These are phyloP conservation scores for Hetaerina titia DNA, from an alignment of 2,888 invertebrate genomes.

Conservation along the genomic window DNA sequence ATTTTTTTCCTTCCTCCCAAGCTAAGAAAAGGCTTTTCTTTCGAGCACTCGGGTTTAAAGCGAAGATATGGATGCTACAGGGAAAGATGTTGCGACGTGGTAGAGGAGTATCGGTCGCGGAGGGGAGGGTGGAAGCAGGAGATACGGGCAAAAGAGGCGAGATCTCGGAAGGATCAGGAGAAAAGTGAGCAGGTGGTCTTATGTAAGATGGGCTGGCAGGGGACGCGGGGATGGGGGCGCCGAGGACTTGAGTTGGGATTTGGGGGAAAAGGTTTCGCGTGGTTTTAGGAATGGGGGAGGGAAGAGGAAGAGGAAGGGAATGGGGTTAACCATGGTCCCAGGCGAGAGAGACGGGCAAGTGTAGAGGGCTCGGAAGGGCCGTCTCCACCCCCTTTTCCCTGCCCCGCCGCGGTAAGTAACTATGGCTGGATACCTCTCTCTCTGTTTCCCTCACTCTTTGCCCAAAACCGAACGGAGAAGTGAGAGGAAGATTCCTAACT, in stretches of 20 bases:
- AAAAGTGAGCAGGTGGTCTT: constrained; percentile 57
- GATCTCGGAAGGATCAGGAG: constrained; percentile 44
- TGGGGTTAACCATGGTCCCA: constrained; percentile 54
- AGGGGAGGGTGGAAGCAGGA: background rate
- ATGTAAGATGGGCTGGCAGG: constrained; percentile 12
- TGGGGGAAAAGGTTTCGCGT: constrained; percentile 15
- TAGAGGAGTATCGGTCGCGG: background rate
- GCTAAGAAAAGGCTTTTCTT: constrained; percentile 43
- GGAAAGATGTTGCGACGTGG: background rate
- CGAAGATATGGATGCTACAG: background rate
- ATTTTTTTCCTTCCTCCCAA: background rate
- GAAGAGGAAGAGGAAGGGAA: background rate
- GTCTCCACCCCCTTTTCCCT: background rate
- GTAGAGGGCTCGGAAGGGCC: background rate
- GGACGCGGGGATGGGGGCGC: background rate
- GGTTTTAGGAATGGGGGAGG: constrained; percentile 1
- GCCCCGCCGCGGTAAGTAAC: constrained; percentile 49
- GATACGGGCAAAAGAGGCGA: background rate
- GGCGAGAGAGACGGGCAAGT: background rate
- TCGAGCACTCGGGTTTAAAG: constrained; percentile 31
- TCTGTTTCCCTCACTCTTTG: background rate
- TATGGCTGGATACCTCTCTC: background rate
- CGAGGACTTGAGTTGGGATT: constrained; percentile 32
- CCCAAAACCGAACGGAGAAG: background rate
- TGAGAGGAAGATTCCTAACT: too few species aligned